Evolutionary conservation across 2,888 invertebrate genomes (phyloP), one percentile per base, ranked within the genome.

Genomic region (Eudemis profundana): DNA sequence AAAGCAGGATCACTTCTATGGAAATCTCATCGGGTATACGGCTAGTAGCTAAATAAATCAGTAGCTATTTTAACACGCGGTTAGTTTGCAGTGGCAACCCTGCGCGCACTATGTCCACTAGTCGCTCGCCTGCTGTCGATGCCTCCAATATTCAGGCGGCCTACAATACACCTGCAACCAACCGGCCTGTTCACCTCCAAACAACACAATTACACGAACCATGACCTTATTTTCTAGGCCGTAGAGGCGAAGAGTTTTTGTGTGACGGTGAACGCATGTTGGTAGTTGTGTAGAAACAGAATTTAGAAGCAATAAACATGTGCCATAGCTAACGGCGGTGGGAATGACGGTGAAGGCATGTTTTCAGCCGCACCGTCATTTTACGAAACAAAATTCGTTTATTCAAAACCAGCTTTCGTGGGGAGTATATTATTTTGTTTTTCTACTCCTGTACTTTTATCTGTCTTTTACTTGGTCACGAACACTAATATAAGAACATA

Each of bases 71-170:
- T 21, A 54, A 5, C 40, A 49, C n/a, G 19, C 7, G 10, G 3
- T 38, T 51, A 59, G 53, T 56, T 19, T 51, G 17, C 7, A 21
- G 44, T 62, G 64, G 40, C 70, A 73, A 47, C 74, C 72, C 72
- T 71, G n/a, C 3, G 3, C 15, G 17, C 53, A 69, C 72, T 68
- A 70, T 71, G 70, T 71, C 72, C 74, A 75, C 76, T 71, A 67
- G 66, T 51, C 78, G 77, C 76, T 74, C 73, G 76, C 79, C 74
- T 75, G 76, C 79, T 75, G 77, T 74, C 68, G 69, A 71, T 69
- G 70, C 73, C 70, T 75, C 71, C 76, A 79, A 81, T 80, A 82
- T 80, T 77, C 78, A 78, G 66, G 70, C 71, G 69, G 68, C 69
- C 70, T 72, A 75, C 78, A 77, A 79, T 77, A 74, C 73, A 71